Percentiles rank a stretch among this genome's conserved stretches.
These are phyloP conservation scores for cattle (Bos taurus) DNA, from an alignment of 2,113 vertebrate genomes.

Conservation along the genomic window DNA sequence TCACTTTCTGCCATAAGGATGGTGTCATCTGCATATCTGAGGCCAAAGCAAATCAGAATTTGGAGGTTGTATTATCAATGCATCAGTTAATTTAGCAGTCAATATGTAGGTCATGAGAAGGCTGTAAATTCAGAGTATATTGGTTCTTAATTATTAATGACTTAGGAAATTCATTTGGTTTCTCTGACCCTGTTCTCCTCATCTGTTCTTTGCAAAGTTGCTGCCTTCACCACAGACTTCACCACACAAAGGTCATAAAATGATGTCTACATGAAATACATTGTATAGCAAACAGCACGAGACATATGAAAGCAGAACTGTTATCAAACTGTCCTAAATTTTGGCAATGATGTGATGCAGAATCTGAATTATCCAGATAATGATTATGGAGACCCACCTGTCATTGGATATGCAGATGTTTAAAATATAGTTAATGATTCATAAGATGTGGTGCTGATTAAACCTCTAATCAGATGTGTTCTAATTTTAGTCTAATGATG, in stretches of 20 bases:
- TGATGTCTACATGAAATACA: neutral
- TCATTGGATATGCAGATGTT: neutral
- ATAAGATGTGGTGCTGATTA: conserved; percentile 9
- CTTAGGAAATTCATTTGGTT: neutral
- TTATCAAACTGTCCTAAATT: neutral
- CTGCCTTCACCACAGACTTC: neutral
- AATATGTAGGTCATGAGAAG: neutral
- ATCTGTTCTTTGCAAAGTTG: neutral
- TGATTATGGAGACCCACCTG: neutral
- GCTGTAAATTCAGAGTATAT: neutral
- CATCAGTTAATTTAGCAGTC: neutral
- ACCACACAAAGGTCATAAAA: neutral
- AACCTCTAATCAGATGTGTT: conserved; percentile 16
- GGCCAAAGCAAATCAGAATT: neutral
- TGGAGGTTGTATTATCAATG: neutral
- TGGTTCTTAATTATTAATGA: neutral
- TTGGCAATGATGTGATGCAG: neutral
- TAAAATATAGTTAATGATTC: conserved; percentile 20
- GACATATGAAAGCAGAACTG: neutral
- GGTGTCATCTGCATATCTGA: neutral
- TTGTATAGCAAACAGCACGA: neutral
- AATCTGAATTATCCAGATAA: neutral
- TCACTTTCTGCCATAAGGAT: neutral
- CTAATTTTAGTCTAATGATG: conserved; percentile 24
- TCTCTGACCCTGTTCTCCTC: neutral